phyloP scores from a whole-genome alignment of 1,140 invertebrate genomes.

The Drosophila mauritiana region DNA sequence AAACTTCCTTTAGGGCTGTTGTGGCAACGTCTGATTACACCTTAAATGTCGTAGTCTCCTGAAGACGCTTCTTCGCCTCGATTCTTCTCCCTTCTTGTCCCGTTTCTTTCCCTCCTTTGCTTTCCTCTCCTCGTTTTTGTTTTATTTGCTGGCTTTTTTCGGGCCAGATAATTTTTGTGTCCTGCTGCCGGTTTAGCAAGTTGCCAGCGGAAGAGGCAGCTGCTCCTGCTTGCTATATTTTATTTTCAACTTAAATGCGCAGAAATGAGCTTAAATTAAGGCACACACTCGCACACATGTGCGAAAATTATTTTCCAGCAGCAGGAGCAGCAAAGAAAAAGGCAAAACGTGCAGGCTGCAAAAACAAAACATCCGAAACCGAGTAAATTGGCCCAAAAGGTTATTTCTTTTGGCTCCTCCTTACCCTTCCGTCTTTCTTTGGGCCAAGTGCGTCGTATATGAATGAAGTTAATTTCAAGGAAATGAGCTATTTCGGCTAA shows the following conservation, averaged over 20 bases:
- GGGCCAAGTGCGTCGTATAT: conserved; percentile 45
- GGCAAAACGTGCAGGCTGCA: conserved; percentile 69
- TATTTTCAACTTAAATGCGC: conserved; percentile 81
- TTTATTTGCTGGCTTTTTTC: conserved; percentile 44
- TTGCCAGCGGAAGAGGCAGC: conserved; percentile 62
- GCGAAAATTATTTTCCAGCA: conserved; percentile 77
- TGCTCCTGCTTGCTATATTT: conserved; percentile 59
- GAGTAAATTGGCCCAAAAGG: conserved; percentile 73
- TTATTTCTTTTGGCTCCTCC: neutral
- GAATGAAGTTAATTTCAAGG: conserved; percentile 69
- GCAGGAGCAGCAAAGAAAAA: conserved; percentile 71
- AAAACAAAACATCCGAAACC: conserved; percentile 36
- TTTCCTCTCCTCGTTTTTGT: neutral
- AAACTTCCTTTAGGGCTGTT: conserved; percentile 76
- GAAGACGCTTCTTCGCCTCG: conserved; percentile 28
- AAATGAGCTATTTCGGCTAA: conserved; percentile 72
- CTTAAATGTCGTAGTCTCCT: conserved; percentile 68
- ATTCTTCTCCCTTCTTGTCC: conserved; percentile 6
- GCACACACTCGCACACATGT: conserved; percentile 63
- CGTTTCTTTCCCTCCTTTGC: neutral
- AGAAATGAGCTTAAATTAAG: conserved; percentile 82
- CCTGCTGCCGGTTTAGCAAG: conserved; percentile 69
- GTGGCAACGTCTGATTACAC: conserved; percentile 78
- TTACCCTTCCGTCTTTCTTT: conserved; percentile 24
- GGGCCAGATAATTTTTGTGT: conserved; percentile 76